Evolutionary conservation across 1,140 invertebrate species (phyloP).

Genomic region (Aphelenchoides avenae): DNA sequence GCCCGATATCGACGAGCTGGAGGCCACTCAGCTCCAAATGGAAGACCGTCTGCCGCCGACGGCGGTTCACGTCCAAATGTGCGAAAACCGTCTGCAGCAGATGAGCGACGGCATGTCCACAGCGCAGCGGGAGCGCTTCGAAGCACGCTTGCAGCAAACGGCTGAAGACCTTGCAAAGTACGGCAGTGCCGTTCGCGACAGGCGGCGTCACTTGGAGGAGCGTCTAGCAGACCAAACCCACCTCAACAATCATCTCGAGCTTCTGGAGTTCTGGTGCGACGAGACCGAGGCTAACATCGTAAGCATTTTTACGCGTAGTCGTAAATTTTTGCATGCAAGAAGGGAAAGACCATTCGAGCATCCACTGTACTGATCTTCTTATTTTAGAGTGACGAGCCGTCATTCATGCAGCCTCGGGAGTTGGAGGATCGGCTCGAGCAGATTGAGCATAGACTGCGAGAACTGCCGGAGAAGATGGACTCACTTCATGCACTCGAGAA

Average conservation of each 20-base stretch:
- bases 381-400: too few species aligned
- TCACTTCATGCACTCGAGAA: constrained; percentile 29
- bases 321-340: too few species aligned
- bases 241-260: constrained; percentile 37
- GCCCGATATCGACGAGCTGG: constrained; percentile 42
- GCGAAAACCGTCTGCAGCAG: constrained; percentile 28
- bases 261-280: constrained; percentile 49
- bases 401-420: constrained; percentile 25
- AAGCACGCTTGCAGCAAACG: constrained; percentile 19
- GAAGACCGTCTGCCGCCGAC: constrained; percentile 35
- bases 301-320: too few species aligned
- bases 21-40: constrained; percentile 25
- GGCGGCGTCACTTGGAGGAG: constrained; percentile 26
- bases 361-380: too few species aligned
- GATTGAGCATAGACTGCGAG: constrained; percentile 23
- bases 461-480: constrained; percentile 29
- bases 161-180: constrained; percentile 27
- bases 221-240: constrained; percentile 36
- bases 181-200: constrained; percentile 19
- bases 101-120: constrained; percentile 25
- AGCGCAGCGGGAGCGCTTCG: constrained; percentile 5
- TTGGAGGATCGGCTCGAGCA: constrained; percentile 25
- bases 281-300: constrained; percentile 43
- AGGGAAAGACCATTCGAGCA: too few species aligned
- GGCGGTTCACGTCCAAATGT: constrained; percentile 40